A percentile compares a stretch with the other conserved stretches of the same genome.
Evolutionary conservation across 2,113 vertebrate genomes (phyloP).

Genomic region (Cygnus atratus): DNA sequence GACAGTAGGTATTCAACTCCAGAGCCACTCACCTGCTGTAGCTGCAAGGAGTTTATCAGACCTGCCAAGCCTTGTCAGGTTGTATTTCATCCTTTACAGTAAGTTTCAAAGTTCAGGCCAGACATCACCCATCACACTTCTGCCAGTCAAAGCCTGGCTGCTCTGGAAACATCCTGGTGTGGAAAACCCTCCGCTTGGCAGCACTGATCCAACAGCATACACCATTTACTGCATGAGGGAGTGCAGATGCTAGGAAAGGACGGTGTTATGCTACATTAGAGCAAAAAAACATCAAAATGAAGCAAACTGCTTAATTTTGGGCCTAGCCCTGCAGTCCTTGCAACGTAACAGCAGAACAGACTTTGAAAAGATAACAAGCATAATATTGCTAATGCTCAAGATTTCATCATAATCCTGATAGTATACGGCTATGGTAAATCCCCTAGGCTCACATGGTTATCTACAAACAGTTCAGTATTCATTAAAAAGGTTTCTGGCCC

Average conservation of each 20-base stretch:
- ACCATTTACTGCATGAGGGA: not conserved
- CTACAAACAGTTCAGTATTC: not conserved
- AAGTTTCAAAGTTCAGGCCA: not conserved
- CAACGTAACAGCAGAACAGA: not conserved
- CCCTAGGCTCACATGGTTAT: not conserved
- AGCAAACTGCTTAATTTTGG: not conserved
- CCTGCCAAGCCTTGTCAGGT: not conserved
- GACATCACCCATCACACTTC: not conserved
- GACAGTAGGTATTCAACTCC: not conserved
- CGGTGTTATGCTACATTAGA: not conserved
- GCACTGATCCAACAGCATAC: not conserved
- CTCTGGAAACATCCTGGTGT: not conserved
- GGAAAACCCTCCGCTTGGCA: not conserved
- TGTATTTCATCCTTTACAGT: not conserved
- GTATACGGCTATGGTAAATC: fast-evolving
- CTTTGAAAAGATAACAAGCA: not conserved
- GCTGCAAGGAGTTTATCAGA: not conserved
- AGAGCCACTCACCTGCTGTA: not conserved
- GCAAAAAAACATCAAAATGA: not conserved
- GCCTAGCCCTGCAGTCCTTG: not conserved
- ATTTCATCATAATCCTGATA: not conserved
- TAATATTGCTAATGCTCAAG: not conserved
- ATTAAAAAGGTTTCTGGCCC: not conserved
- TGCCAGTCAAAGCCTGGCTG: not conserved
- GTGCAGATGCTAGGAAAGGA: not conserved